Percentiles rank a stretch among this genome's conserved stretches.
These are phyloP conservation scores for Gymnarchus niloticus DNA, from an alignment of 2,113 vertebrate genomes.

Conservation along the genomic window DNA sequence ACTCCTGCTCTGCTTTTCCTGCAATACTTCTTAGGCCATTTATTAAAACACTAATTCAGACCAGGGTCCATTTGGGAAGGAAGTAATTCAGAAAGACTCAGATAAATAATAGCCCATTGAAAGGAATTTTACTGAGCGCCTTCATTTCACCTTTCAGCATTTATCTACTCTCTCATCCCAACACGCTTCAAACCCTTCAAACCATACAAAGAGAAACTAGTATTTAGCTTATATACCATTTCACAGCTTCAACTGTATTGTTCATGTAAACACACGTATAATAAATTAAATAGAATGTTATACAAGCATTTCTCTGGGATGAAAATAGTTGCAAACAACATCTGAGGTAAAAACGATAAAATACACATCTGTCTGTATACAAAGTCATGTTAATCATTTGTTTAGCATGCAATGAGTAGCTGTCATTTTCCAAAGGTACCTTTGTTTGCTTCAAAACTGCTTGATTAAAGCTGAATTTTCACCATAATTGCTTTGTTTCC, in stretches of 20 bases:
- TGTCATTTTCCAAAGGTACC: background rate
- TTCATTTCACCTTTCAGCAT: background rate
- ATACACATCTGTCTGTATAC: constrained; percentile 7
- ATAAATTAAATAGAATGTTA: background rate
- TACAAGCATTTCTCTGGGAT: background rate
- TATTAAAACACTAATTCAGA: background rate
- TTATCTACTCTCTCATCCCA: background rate
- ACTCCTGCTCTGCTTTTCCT: background rate
- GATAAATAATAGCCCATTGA: background rate
- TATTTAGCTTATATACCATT: background rate
- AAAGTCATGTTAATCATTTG: background rate
- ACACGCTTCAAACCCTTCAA: background rate
- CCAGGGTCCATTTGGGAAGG: background rate
- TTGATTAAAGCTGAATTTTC: constrained; percentile 30
- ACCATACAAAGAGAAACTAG: background rate
- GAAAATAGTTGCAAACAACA: constrained; percentile 4
- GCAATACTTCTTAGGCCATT: background rate
- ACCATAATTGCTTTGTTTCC: background rate
- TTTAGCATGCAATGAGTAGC: background rate
- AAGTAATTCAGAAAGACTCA: background rate
- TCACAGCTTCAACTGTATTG: background rate
- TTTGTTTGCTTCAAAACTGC: constrained; percentile 34
- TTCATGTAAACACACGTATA: background rate
- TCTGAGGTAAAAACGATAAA: constrained; percentile 12
- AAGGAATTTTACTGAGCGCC: background rate